These are phyloP conservation scores for Tylochromis polylepis DNA, from an alignment of 2,113 vertebrate species.

Conservation along the genomic window DNA sequence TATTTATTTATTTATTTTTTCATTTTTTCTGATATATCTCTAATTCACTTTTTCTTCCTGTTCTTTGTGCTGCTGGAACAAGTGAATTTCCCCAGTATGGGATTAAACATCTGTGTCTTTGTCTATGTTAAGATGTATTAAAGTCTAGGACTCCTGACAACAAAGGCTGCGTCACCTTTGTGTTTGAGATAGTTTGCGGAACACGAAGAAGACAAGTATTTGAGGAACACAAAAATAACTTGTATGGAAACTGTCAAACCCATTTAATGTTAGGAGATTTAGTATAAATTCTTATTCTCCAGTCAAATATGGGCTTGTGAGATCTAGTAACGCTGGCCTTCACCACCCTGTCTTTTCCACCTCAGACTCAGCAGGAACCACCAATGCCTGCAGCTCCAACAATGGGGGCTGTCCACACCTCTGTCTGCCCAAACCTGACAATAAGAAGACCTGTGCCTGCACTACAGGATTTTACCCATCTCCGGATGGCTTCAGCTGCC, in stretches of 20 bases:
- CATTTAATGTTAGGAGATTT: neutral
- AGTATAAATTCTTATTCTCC: neutral
- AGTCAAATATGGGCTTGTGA: neutral
- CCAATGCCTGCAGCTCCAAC: slow-evolving; percentile 69
- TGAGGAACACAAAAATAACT: neutral
- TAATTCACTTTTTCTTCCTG: neutral
- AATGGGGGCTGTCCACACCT: slow-evolving; percentile 72
- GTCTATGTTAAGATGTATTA: neutral
- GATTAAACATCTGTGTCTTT: neutral
- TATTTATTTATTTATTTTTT: neutral
- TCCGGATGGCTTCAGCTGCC: slow-evolving; percentile 57
- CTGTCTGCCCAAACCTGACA: slow-evolving; percentile 67
- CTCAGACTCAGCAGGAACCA: slow-evolving; percentile 64
- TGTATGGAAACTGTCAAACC: neutral
- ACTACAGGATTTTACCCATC: slow-evolving; percentile 68
- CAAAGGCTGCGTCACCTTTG: neutral
- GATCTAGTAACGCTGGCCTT: neutral
- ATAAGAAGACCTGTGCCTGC: slow-evolving; percentile 66
- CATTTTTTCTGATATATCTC: neutral
- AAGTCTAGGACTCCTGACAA: neutral
- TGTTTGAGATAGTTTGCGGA: neutral
- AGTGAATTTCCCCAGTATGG: neutral
- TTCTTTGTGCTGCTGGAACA: neutral
- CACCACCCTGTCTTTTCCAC: neutral
- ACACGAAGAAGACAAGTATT: accelerated